These are phyloP conservation scores for Phalacrocorax pelagicus DNA, from an alignment of 2,113 vertebrate genomes.

Conservation along the genomic window DNA sequence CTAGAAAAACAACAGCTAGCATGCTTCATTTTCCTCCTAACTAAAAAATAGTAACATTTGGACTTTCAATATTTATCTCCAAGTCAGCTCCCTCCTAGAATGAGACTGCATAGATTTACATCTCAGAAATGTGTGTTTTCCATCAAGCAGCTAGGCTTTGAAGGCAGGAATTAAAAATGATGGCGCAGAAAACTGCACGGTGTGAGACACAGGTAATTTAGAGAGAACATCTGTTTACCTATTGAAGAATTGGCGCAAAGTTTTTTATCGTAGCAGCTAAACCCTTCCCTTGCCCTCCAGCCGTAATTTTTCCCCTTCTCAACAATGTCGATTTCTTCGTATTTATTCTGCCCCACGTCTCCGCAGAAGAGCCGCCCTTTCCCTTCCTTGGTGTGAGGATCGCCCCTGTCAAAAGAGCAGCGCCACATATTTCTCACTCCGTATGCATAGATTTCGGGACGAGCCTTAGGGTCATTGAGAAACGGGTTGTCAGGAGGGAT, in stretches of 20 bases:
- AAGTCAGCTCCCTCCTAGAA: neutral
- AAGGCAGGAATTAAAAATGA: neutral
- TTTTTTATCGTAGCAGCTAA: constrained; percentile 95
- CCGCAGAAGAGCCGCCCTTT: constrained; percentile 94
- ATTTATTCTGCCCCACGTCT: constrained; percentile 96
- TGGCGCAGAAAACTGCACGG: neutral
- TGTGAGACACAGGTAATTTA: neutral
- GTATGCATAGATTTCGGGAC: constrained; percentile 89
- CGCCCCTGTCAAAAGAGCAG: constrained; percentile 92
- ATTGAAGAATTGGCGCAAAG: constrained; percentile 90
- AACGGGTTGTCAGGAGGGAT: constrained; percentile 93
- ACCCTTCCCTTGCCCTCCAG: constrained; percentile 95
- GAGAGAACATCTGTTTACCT: constrained; percentile 72
- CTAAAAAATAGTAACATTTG: neutral
- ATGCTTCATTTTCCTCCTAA: neutral
- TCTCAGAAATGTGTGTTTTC: neutral
- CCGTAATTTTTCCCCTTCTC: constrained; percentile 92
- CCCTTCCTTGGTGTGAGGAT: constrained; percentile 81
- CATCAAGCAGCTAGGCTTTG: neutral
- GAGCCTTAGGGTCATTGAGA: constrained; percentile 72
- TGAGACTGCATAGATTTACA: neutral
- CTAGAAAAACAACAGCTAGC: neutral
- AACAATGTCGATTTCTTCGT: constrained; percentile 91
- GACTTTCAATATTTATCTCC: neutral
- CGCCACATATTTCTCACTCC: constrained; percentile 98